These are phyloP conservation scores for Zeugodacus cucurbitae DNA, from an alignment of 1,140 invertebrate genomes.

Conservation along the genomic window DNA sequence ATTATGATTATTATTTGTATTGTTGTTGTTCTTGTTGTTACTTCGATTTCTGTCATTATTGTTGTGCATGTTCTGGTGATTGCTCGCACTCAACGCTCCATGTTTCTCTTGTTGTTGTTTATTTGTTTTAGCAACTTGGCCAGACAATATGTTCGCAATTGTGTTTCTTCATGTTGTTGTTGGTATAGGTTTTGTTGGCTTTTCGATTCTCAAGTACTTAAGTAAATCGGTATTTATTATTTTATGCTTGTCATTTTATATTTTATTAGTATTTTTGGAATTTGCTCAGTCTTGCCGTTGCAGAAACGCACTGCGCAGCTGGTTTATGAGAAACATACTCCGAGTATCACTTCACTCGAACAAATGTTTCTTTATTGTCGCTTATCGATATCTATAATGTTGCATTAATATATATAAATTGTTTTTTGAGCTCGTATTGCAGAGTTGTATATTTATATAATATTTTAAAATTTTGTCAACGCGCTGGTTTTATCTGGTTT, in stretches of 20 bases:
- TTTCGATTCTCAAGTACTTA: neutral
- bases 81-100: neutral
- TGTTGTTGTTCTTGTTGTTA: neutral
- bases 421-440: neutral
- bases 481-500: neutral
- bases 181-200: neutral
- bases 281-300: neutral
- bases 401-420: neutral
- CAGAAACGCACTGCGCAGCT: neutral
- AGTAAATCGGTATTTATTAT: conserved; percentile 12
- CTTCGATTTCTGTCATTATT: conserved; percentile 8
- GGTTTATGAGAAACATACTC: neutral
- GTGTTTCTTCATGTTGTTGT: neutral
- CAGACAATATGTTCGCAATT: neutral
- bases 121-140: conserved; percentile 11
- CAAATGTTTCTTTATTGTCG: conserved; percentile 4
- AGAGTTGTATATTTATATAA: neutral
- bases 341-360: neutral
- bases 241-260: neutral
- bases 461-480: neutral
- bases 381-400: neutral
- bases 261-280: neutral
- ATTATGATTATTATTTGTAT: neutral
- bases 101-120: neutral
- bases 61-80: neutral